These are phyloP conservation scores for Sitobion miscanthi DNA, from an alignment of 1,140 invertebrate species.

Conservation along the genomic window DNA sequence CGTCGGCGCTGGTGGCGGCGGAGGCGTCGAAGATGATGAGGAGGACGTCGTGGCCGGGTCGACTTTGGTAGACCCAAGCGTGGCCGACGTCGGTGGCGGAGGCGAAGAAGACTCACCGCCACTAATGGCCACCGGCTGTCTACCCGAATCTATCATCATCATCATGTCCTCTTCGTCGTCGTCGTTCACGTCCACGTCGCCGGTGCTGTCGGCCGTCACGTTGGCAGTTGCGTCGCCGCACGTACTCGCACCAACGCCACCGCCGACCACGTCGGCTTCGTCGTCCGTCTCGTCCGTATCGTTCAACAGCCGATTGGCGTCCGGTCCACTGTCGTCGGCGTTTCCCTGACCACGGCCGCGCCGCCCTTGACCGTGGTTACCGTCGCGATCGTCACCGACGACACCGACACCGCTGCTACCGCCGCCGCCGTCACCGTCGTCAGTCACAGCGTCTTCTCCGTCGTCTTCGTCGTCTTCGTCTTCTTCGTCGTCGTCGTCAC, in stretches of 20 bases:
- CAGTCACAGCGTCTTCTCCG: background rate
- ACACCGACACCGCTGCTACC: background rate
- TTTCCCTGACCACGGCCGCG: background rate
- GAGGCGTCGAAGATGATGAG: background rate
- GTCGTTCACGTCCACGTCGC: background rate
- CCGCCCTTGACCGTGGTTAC: background rate
- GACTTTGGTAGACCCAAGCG: background rate
- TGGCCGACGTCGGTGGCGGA: background rate
- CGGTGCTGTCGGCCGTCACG: background rate
- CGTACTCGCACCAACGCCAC: background rate
- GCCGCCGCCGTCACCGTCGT: background rate
- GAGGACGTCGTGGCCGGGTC: background rate
- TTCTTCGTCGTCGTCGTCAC: background rate
- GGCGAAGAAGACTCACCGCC: background rate
- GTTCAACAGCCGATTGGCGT: background rate
- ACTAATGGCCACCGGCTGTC: background rate
- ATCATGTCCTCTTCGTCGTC: conserved; percentile 23
- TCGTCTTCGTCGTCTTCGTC: background rate
- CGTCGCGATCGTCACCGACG: background rate
- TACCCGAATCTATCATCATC: conserved; percentile 24
- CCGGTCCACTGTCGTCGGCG: too few species aligned
- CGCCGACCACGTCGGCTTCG: too few species aligned
- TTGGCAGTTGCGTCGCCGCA: background rate
- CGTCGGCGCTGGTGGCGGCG: background rate
- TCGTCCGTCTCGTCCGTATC: background rate